These are phyloP conservation scores for Nannoperca australis DNA, from an alignment of 2,797 vertebrate genomes.

Conservation along the genomic window DNA sequence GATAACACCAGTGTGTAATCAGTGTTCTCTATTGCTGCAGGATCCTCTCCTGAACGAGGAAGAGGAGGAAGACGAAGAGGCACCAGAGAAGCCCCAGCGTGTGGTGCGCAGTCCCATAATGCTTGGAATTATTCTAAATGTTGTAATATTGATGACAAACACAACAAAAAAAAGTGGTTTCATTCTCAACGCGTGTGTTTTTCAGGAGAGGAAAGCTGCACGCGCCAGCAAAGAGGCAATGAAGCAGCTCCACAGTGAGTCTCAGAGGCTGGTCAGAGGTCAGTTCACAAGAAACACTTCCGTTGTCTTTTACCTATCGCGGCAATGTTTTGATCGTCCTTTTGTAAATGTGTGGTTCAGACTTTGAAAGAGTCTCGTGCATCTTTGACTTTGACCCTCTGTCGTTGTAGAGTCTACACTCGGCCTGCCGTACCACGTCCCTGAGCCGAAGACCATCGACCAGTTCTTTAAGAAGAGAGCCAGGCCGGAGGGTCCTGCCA, in stretches of 20 bases:
- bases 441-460: slow-evolving; percentile 92
- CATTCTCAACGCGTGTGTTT: slow-evolving; percentile 9
- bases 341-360: background rate
- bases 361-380: background rate
- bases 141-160: background rate
- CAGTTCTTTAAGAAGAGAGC: slow-evolving; percentile 91
- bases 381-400: slow-evolving; percentile 17
- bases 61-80: slow-evolving; percentile 66
- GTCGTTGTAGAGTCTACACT: slow-evolving; percentile 87
- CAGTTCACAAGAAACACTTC: slow-evolving; percentile 51
- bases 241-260: slow-evolving; percentile 95
- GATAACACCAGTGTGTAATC: background rate
- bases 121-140: background rate
- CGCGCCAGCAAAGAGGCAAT: slow-evolving; percentile 93
- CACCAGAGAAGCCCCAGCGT: slow-evolving; percentile 73
- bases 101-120: slow-evolving; percentile 59
- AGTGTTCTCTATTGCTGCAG: slow-evolving; percentile 42
- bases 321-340: background rate
- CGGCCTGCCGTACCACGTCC: slow-evolving; percentile 94
- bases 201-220: slow-evolving; percentile 94
- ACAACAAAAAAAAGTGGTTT: background rate
- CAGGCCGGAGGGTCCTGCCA: slow-evolving; percentile 88
- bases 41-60: slow-evolving; percentile 66
- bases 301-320: background rate
- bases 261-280: slow-evolving; percentile 95